Evolutionary conservation across 2,797 vertebrate genomes (phyloP), one percentile per base, ranked within the genome.

Genomic region (Catamblyrhynchus diadema): DNA sequence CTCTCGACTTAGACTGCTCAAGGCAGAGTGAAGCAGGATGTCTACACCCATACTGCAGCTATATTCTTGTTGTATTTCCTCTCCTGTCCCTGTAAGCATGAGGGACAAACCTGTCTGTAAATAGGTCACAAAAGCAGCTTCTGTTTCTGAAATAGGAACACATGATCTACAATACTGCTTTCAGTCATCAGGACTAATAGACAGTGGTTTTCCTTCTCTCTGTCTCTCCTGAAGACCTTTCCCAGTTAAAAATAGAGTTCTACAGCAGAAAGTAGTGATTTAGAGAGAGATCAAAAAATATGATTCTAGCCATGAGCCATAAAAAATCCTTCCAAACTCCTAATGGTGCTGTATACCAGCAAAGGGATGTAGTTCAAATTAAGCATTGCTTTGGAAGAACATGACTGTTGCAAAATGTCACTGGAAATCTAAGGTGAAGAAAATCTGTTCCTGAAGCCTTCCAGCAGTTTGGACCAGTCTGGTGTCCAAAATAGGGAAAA

Each of bases 251-350:
- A 92, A 74, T 33, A 47, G n/a, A 70, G 5, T 75, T 91, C 86
- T 78, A 51, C 37, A 69, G 60, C 25, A 50, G 25, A 91, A 89
- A 94, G 18, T 37, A 35, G 17, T 35, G 24, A 79, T 83, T 61
- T 62, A 54, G 54, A 87, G 14, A 39, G 73, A 82, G 54, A 67
- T 30, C 44, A 30, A 75, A 85, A 88, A 96, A 79, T 22, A 59
- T 64, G 8, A 32, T 42, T 57, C 42, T 64, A 39, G 24, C 37
- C 64, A 78, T 88, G 23, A 94, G 90, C 73, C 65, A 88, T 65
- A 33, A 94, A 54, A 91, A 86, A 61, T 60, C 37, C 21, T 82
- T 91, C 70, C 64, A 96, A 73, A 77, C 60, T 93, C 50, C 2
- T 42, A 56, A 65, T 14, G 35, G 30, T 87, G 62, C 82, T 86